Evolutionary conservation across 2,888 invertebrate genomes (phyloP).

Genomic region (Quadroppia sp.): DNA sequence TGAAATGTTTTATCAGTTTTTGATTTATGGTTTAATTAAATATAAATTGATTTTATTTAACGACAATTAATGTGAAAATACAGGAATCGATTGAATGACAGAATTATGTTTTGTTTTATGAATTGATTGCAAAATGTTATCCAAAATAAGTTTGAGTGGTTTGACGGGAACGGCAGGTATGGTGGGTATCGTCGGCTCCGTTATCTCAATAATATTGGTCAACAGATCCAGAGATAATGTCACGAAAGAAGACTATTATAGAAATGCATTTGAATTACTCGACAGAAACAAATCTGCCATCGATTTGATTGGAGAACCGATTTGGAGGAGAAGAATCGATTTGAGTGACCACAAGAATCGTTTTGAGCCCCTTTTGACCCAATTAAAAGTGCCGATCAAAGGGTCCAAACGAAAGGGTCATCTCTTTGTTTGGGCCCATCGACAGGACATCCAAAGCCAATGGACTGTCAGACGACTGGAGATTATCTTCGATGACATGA

Average conservation of each 20-base stretch:
- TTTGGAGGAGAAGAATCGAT: background rate
- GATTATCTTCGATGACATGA: background rate
- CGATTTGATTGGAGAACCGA: background rate
- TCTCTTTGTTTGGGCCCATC: conserved; percentile 5
- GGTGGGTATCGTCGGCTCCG: background rate
- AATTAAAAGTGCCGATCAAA: background rate
- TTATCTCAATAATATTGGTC: background rate
- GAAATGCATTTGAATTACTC: background rate
- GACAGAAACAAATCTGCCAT: background rate
- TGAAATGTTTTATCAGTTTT: too few species aligned
- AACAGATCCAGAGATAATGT: background rate
- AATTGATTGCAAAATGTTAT: background rate
- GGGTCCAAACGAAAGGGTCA: background rate
- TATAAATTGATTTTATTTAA: too few species aligned
- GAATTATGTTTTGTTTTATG: too few species aligned
- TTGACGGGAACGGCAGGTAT: background rate
- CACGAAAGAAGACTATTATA: background rate
- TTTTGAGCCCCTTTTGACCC: background rate
- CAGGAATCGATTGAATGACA: too few species aligned
- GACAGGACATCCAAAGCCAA: background rate
- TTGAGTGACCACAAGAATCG: conserved; percentile 1
- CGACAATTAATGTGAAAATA: too few species aligned
- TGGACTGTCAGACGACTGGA: background rate
- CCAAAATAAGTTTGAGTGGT: background rate
- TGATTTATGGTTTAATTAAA: too few species aligned